A percentile compares a stretch with the other conserved stretches of the same genome.
Evolutionary conservation across 2,113 vertebrate genomes (phyloP).

Genomic region (Nymphicus hollandicus): DNA sequence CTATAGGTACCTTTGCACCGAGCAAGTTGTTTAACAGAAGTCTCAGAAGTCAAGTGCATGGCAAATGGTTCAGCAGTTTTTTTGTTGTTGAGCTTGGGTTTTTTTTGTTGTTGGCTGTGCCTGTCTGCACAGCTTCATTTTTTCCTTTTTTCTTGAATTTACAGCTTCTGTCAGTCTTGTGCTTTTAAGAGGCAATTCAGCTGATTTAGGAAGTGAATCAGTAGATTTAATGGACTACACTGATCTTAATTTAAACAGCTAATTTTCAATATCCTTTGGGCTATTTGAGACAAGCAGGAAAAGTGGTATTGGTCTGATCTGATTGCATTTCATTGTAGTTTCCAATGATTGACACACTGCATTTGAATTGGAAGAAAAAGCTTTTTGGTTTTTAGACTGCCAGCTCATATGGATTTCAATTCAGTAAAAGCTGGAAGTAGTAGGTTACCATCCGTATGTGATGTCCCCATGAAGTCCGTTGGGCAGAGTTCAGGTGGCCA

Average conservation of each 20-base stretch:
- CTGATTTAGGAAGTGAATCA: conserved; percentile 56
- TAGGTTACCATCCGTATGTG: neutral
- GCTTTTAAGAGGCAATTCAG: conserved; percentile 46
- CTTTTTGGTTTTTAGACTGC: neutral
- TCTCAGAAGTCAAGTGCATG: neutral
- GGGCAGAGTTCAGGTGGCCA: neutral
- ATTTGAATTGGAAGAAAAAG: neutral
- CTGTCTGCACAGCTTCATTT: neutral
- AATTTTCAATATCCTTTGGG: conserved; percentile 41
- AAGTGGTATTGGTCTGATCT: conserved; percentile 22
- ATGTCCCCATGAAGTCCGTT: neutral
- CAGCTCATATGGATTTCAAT: neutral
- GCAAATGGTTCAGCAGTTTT: neutral
- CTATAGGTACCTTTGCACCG: neutral
- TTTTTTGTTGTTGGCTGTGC: neutral
- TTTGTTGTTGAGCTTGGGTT: neutral
- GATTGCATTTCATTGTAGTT: conserved; percentile 30
- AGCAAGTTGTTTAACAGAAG: neutral
- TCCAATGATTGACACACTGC: neutral
- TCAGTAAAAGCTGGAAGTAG: neutral
- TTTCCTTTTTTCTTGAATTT: neutral
- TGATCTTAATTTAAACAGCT: conserved; percentile 43
- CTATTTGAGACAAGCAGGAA: conserved; percentile 26
- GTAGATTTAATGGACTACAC: conserved; percentile 45
- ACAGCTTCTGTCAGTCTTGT: conserved; percentile 27